phyloP scores from a whole-genome alignment of 2,888 invertebrate species.

The Acrobasis suavella region DNA sequence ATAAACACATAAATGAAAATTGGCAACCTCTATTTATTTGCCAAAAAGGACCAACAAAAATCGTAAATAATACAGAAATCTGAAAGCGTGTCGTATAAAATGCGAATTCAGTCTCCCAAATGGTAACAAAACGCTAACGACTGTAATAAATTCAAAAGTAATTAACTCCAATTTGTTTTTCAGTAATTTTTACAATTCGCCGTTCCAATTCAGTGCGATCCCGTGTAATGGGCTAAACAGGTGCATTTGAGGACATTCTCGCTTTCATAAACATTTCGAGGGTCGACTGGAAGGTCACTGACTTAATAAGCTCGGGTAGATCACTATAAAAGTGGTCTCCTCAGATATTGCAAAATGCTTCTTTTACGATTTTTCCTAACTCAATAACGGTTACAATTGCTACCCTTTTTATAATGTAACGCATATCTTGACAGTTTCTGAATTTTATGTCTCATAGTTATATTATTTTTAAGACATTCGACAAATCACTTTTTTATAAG shows the following conservation, averaged over 20 bases:
- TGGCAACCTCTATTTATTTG: conserved; percentile 10
- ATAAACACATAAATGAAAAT: conserved; percentile 11
- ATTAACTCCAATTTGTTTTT: conserved; percentile 45
- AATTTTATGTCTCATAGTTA: background rate
- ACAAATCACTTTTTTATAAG: background rate
- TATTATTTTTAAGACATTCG: background rate
- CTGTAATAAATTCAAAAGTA: conserved; percentile 45
- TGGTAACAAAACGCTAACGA: conserved; percentile 40
- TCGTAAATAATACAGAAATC: conserved; percentile 22
- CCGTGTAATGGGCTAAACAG: conserved; percentile 55
- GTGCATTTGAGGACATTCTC: conserved; percentile 68
- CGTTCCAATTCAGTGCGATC: conserved; percentile 42
- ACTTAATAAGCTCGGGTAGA: conserved; percentile 67
- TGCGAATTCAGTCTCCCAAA: conserved; percentile 27
- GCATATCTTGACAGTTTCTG: conserved; percentile 31
- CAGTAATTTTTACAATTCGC: conserved; percentile 45
- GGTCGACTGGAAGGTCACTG: conserved; percentile 46
- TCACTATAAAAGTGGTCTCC: conserved; percentile 60
- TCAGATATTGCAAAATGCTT: conserved; percentile 58
- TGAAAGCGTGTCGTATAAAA: conserved; percentile 29
- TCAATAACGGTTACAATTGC: conserved; percentile 23
- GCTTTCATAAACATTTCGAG: conserved; percentile 64
- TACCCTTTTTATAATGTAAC: conserved; percentile 33
- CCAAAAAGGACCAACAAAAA: conserved; percentile 15
- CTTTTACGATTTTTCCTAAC: conserved; percentile 43